These are phyloP conservation scores for Aquatica leii DNA, from an alignment of 2,888 invertebrate species.

Conservation along the genomic window DNA sequence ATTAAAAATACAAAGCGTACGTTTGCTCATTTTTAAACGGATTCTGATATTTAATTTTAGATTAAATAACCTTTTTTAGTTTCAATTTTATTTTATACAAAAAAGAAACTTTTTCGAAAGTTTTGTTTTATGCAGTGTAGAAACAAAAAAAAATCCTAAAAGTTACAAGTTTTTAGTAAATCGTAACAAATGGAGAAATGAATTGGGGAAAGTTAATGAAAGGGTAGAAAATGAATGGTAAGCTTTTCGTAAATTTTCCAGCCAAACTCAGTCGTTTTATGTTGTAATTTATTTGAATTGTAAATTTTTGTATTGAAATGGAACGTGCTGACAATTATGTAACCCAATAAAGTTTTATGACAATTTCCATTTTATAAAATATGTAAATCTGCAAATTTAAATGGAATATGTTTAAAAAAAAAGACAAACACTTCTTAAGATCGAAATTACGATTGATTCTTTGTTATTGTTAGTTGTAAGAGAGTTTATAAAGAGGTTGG, in stretches of 20 bases:
- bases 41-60: no score
- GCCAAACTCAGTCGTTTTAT: slow-evolving; percentile 1
- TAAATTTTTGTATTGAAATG: slow-evolving; percentile 11
- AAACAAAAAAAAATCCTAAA: slow-evolving; percentile 1
- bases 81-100: not conserved
- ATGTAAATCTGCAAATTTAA: not conserved
- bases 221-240: slow-evolving; percentile 12
- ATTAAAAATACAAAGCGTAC: no score
- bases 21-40: no score
- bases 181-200: slow-evolving; percentile 13
- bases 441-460: not conserved
- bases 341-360: slow-evolving; percentile 3
- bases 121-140: no score
- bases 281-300: slow-evolving; percentile 11
- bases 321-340: slow-evolving; percentile 4
- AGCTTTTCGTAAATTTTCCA: slow-evolving; percentile 14
- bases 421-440: not conserved
- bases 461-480: not conserved
- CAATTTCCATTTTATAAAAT: not conserved
- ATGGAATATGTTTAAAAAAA: not conserved
- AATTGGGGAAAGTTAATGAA: slow-evolving; percentile 12
- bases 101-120: not conserved
- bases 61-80: no score
- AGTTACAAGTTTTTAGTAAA: slow-evolving; percentile 9
- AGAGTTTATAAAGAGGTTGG: no score